phyloP scores from a whole-genome alignment of 1,140 invertebrate genomes.

The Chironomus tepperi region DNA sequence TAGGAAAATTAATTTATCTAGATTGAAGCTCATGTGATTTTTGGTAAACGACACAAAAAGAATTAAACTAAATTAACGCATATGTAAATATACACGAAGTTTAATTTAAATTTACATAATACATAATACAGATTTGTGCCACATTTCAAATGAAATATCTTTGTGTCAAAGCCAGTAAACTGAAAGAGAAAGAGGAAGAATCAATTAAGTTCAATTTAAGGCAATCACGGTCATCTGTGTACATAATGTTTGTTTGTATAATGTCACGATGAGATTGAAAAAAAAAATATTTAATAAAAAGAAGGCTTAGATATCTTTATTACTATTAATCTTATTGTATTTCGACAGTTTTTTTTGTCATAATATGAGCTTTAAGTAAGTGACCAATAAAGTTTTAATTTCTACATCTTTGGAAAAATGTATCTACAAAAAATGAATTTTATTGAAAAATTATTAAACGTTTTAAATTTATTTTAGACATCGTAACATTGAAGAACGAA shows the following conservation, averaged over 20 bases:
- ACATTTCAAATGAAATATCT: constrained; percentile 2
- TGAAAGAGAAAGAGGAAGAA: constrained; percentile 17
- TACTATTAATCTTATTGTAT: neutral
- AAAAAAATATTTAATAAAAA: neutral
- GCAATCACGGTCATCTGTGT: constrained; percentile 18
- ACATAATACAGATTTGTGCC: neutral
- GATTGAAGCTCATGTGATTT: neutral
- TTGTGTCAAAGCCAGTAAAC: neutral
- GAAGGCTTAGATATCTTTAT: neutral
- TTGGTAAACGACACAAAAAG: neutral
- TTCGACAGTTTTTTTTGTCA: neutral
- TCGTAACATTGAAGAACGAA: no score
- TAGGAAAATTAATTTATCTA: neutral
- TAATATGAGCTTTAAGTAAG: neutral
- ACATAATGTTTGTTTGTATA: neutral
- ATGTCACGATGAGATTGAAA: neutral
- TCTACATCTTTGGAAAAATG: no score
- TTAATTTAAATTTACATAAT: neutral
- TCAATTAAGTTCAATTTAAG: constrained; percentile 22
- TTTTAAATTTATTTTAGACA: no score
- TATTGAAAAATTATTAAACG: no score
- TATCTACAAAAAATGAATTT: no score
- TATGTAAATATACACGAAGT: neutral
- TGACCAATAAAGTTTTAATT: no score
- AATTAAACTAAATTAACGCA: constrained; percentile 2